Percentiles rank a stretch among this genome's conserved stretches.
Evolutionary conservation across 2,797 vertebrate genomes (phyloP).

Genomic region (Pyrocephalus nanus): DNA sequence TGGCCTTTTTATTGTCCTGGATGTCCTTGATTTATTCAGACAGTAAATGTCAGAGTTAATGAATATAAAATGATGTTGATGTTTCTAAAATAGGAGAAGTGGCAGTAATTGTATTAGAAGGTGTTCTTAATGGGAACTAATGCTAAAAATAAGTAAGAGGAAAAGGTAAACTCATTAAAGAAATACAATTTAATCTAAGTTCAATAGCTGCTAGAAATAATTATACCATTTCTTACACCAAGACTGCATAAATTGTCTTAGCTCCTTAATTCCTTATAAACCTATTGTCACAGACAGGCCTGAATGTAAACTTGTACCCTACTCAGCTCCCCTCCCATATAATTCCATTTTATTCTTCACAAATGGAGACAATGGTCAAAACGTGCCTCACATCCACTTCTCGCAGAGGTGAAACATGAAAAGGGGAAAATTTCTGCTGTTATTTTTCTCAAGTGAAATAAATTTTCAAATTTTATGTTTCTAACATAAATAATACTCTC

Average conservation of each 20-base stretch:
- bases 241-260: neutral
- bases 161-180: neutral
- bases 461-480: neutral
- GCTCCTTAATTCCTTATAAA: neutral
- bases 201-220: neutral
- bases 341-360: neutral
- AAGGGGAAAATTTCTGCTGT: neutral
- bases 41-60: neutral
- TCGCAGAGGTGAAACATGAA: neutral
- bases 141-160: neutral
- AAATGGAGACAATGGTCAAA: neutral
- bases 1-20: neutral
- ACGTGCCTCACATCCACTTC: neutral
- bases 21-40: neutral
- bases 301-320: neutral
- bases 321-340: neutral
- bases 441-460: neutral
- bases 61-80: neutral
- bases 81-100: neutral
- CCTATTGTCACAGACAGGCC: neutral
- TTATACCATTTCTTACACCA: neutral
- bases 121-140: neutral
- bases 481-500: neutral
- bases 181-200: neutral
- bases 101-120: neutral